Evolutionary conservation across 2,113 vertebrate species (phyloP).

Genomic region (Dasyprocta punctata): DNA sequence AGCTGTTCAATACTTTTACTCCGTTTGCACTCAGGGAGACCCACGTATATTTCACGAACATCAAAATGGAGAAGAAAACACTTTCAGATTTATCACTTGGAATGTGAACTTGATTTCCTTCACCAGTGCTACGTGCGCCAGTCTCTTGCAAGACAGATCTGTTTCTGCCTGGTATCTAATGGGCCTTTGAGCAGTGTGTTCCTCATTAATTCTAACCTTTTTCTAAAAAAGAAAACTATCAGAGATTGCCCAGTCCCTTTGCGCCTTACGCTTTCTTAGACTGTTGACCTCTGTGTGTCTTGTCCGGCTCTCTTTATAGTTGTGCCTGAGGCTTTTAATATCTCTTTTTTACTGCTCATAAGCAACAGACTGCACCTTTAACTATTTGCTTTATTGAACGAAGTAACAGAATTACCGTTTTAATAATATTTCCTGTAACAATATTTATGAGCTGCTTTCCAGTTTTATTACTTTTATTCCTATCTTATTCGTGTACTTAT

Average conservation of each 20-base stretch:
- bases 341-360: neutral
- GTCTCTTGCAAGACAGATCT: neutral
- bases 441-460: slow-evolving; percentile 7
- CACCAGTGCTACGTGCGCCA: neutral
- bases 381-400: neutral
- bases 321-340: neutral
- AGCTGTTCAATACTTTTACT: neutral
- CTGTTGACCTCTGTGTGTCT: neutral
- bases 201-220: slow-evolving; percentile 25
- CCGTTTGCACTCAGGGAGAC: neutral
- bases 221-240: slow-evolving; percentile 40
- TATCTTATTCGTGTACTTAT: neutral
- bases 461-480: neutral
- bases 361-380: neutral
- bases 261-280: neutral
- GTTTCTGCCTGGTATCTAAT: neutral
- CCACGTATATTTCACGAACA: neutral
- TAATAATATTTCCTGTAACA: slow-evolving; percentile 41
- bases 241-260: neutral
- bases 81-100: neutral
- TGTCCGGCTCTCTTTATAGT: neutral
- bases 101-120: neutral
- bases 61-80: neutral
- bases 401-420: neutral
- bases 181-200: neutral